Conservation (phyloP, 2,888 invertebrate genomes). For the Temnothorax ravouxi region DNA sequence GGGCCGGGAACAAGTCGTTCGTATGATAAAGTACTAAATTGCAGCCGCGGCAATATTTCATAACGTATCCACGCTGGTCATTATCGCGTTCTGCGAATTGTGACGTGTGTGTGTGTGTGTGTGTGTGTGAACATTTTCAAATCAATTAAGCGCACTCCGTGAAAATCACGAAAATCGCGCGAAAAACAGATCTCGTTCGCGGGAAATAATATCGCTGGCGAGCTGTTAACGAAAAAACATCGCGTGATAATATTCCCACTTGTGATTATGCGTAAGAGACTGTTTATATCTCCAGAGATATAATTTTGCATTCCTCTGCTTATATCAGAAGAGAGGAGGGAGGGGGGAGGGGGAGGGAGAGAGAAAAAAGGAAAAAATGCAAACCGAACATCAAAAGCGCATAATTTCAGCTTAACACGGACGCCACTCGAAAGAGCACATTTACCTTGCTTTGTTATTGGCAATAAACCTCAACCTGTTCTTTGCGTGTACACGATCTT, state of each 20-base stretch:
- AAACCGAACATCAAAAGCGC: conserved; percentile 40
- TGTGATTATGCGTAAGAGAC: conserved; percentile 36
- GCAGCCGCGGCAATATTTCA: conserved; percentile 33
- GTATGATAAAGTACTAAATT: conserved; percentile 52
- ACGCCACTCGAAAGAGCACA: conserved; percentile 25
- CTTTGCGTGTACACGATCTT: conserved; percentile 60
- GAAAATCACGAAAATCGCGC: conserved; percentile 32
- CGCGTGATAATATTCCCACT: conserved; percentile 40
- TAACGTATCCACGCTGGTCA: conserved; percentile 35
- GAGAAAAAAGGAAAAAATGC: background rate
- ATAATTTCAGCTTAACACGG: conserved; percentile 67
- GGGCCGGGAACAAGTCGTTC: conserved; percentile 38
- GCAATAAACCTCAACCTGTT: conserved; percentile 65
- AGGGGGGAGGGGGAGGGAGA: background rate
- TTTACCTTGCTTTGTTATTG: conserved; percentile 33
- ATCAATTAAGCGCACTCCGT: conserved; percentile 46
- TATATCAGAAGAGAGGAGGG: background rate
- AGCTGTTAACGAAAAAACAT: conserved; percentile 27
- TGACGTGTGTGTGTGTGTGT: conserved; percentile 9
- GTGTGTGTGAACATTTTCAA: conserved; percentile 37
- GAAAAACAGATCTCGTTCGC: background rate
- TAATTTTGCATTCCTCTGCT: conserved; percentile 8
- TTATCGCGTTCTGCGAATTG: conserved; percentile 23
- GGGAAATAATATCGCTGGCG: conserved; percentile 20
- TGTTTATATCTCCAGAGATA: conserved; percentile 24